Evolutionary conservation across 1,140 invertebrate genomes (phyloP), one percentile per base, ranked within the genome.

Genomic region (Tetragonula clypearis): DNA sequence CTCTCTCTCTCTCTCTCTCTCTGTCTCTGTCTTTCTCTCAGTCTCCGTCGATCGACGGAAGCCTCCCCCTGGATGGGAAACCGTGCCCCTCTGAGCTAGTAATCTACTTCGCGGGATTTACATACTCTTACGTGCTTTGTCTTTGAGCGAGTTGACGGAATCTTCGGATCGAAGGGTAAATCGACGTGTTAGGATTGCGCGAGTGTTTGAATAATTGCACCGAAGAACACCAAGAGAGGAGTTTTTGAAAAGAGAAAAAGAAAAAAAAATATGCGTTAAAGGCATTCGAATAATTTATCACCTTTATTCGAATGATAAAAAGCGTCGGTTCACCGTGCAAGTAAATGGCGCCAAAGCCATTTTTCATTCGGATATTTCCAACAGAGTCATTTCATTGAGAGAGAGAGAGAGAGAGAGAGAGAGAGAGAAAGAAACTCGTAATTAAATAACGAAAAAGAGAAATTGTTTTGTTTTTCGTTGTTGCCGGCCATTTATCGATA

Each of bases 81-180:
- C 49, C 53, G 58, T 62, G 26, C 49, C 77, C 41, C 66, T 60
- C 58, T 78, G 30, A 60, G 66, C 56, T 79, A 79, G 77, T 84
- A 84, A 84, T 84, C 82, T 84, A 84, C 82, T 79, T 72, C 76
- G 68, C 82, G 41, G 77, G 68, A 84, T 84, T 84, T 84, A 73
- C 82, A 84, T 84, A 84, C 75, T 55, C 78, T 79, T 84, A 79
- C 82, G 78, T 84, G 78, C 75, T 35, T 84, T 72, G 82, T 79
- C 82, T 84, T 84, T 84, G 77, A 72, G 76, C 26, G 15, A 35
- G n/a, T 49, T 30, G 26, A 26, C 5, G 30, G 35, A 30, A 71
- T 69, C 58, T 58, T 30, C 58, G 19, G 41, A 79, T 84, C 26
- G 68, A 53, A 71, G 21, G 41, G 69, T 41, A 55, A 55, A 75